Evolutionary conservation across 2,888 invertebrate species (phyloP).

Genomic region (Melinopterus prodromus): DNA sequence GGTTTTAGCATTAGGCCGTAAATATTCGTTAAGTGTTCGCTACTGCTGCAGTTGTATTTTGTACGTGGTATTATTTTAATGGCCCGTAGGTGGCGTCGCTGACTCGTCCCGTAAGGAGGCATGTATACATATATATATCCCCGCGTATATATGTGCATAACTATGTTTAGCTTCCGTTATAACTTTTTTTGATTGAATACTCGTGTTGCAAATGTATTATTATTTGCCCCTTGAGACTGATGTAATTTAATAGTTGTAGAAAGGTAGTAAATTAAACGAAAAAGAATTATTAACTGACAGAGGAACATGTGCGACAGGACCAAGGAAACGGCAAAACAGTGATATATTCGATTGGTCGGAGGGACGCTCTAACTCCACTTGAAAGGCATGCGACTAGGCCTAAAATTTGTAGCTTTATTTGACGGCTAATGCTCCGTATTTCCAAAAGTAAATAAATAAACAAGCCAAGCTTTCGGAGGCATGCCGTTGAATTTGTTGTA

Average conservation of each 20-base stretch:
- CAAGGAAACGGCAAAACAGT: neutral
- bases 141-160: conserved; percentile 11
- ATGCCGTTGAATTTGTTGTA: conserved; percentile 30
- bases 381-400: conserved; percentile 17
- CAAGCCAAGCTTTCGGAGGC: conserved; percentile 35
- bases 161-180: conserved; percentile 51
- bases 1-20: too few relatives aligned
- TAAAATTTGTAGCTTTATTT: conserved; percentile 16
- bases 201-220: conserved; percentile 58
- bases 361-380: conserved; percentile 17
- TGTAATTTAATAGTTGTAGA: conserved; percentile 51
- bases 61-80: too few relatives aligned
- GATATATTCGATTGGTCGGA: conserved; percentile 6
- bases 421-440: neutral
- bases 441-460: conserved; percentile 40
- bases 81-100: neutral
- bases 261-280: conserved; percentile 32
- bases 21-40: too few relatives aligned
- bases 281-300: neutral
- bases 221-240: conserved; percentile 63
- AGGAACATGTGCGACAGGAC: conserved; percentile 18
- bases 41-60: too few relatives aligned
- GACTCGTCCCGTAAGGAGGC: neutral
- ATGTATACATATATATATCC: conserved; percentile 11
- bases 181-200: conserved; percentile 48